Percentiles rank a stretch among this genome's conserved stretches.
Evolutionary conservation across 2,113 vertebrate genomes (phyloP).

Genomic region (Oncorhynchus gorbuscha): DNA sequence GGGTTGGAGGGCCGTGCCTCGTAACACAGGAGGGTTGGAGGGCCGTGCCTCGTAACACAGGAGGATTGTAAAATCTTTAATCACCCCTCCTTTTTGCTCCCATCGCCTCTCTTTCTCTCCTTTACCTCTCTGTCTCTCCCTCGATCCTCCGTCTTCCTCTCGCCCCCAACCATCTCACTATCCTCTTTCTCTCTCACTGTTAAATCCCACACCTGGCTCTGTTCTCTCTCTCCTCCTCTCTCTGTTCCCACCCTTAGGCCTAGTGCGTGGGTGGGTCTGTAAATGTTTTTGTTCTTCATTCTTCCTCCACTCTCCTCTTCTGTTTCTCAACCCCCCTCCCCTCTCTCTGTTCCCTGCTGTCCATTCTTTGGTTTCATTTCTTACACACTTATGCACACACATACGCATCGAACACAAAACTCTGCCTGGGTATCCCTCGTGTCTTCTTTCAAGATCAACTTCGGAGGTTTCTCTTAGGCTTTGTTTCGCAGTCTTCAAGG

Average conservation of each 20-base stretch:
- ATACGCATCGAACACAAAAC: constrained; percentile 40
- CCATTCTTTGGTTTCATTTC: constrained; percentile 22
- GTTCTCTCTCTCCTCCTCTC: constrained; percentile 1
- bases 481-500: too few relatives aligned
- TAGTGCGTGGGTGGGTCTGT: constrained; percentile 59
- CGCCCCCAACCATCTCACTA: too few relatives aligned
- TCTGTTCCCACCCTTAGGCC: constrained; percentile 48
- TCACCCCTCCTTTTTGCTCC: constrained; percentile 13
- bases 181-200: neutral
- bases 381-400: neutral
- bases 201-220: constrained; percentile 2
- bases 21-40: too few relatives aligned
- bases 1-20: too few relatives aligned
- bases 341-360: neutral
- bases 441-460: neutral
- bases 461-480: too few relatives aligned
- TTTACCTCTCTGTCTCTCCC: too few relatives aligned
- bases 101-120: too few relatives aligned
- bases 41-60: too few relatives aligned
- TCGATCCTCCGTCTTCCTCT: too few relatives aligned
- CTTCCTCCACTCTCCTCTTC: constrained; percentile 1
- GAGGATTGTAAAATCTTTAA: constrained; percentile 45
- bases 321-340: constrained; percentile 20
- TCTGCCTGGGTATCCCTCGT: constrained; percentile 52
- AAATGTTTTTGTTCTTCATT: constrained; percentile 52